Percentiles rank a stretch among this genome's conserved stretches.
Conservation (phyloP, 2,888 invertebrate genomes). For the Hydriomena furcata region DNA sequence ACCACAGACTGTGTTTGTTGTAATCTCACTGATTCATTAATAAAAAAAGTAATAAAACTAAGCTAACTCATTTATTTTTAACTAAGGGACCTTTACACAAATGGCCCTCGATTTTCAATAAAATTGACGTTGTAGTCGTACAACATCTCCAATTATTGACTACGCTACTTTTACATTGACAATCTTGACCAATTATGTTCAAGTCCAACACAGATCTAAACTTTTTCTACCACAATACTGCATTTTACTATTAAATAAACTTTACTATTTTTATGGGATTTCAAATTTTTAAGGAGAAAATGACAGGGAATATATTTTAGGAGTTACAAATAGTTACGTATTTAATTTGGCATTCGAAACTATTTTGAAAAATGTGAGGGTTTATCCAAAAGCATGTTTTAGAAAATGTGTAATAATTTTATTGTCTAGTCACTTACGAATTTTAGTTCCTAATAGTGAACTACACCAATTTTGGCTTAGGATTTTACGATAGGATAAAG, state of each 20-base stretch:
- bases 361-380: slow-evolving; percentile 9
- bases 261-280: too few species aligned
- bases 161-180: too few species aligned
- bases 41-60: neutral
- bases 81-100: neutral
- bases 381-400: slow-evolving; percentile 12
- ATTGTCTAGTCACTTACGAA: slow-evolving; percentile 64
- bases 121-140: too few species aligned
- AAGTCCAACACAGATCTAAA: slow-evolving; percentile 25
- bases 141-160: too few species aligned
- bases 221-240: slow-evolving; percentile 29
- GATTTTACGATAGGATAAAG: neutral
- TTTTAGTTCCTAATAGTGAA: slow-evolving; percentile 23
- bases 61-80: slow-evolving; percentile 15
- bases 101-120: neutral
- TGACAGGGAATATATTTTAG: slow-evolving; percentile 1
- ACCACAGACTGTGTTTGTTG: neutral
- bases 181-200: too few species aligned
- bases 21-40: neutral
- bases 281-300: slow-evolving; percentile 1
- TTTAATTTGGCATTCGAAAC: slow-evolving; percentile 25
- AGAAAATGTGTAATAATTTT: slow-evolving; percentile 39
- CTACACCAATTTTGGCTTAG: slow-evolving; percentile 29
- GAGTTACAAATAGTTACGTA: slow-evolving; percentile 22
- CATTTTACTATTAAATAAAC: slow-evolving; percentile 7